A percentile compares a stretch with the other conserved stretches of the same genome.
phyloP scores from a whole-genome alignment of 2,888 invertebrate species.

The Calliphora vomitoria region DNA sequence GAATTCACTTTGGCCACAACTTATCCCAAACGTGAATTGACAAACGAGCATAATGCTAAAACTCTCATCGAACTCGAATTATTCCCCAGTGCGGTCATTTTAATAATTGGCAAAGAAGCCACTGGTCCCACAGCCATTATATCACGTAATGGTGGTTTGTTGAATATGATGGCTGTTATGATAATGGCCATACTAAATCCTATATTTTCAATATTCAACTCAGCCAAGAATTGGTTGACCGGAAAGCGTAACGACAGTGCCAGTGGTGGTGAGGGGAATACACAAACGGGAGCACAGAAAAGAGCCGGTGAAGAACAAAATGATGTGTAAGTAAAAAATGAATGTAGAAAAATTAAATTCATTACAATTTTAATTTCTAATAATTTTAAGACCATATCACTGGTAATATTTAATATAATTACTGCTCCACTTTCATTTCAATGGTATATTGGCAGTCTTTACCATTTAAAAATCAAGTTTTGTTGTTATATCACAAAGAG shows the following conservation, averaged over 20 bases:
- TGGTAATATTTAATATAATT: no score
- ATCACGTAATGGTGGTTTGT: constrained; percentile 75
- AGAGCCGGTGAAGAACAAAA: constrained; percentile 78
- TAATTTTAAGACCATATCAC: no score
- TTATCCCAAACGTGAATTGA: constrained; percentile 95
- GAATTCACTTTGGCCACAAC: constrained; percentile 92
- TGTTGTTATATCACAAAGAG: no score
- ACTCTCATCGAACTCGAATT: constrained; percentile 93
- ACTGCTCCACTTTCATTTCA: no score
- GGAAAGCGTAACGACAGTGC: constrained; percentile 55
- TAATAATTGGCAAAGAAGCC: constrained; percentile 78
- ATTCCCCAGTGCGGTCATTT: constrained; percentile 91
- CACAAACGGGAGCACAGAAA: constrained; percentile 77
- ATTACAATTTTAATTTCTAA: no score
- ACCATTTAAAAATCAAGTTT: no score
- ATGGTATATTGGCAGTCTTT: no score
- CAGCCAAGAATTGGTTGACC: constrained; percentile 78
- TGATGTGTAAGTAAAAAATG: constrained; percentile 79
- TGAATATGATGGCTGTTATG: constrained; percentile 81
- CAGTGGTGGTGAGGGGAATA: constrained; percentile 50
- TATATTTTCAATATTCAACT: constrained; percentile 80
- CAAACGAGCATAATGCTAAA: constrained; percentile 93
- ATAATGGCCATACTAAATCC: constrained; percentile 83
- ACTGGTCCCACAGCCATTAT: constrained; percentile 74
- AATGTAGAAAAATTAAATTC: no score